Evolutionary conservation across 2,113 vertebrate genomes (phyloP), one percentile per base, ranked within the genome.

Genomic region (Triplophysa dalaica): DNA sequence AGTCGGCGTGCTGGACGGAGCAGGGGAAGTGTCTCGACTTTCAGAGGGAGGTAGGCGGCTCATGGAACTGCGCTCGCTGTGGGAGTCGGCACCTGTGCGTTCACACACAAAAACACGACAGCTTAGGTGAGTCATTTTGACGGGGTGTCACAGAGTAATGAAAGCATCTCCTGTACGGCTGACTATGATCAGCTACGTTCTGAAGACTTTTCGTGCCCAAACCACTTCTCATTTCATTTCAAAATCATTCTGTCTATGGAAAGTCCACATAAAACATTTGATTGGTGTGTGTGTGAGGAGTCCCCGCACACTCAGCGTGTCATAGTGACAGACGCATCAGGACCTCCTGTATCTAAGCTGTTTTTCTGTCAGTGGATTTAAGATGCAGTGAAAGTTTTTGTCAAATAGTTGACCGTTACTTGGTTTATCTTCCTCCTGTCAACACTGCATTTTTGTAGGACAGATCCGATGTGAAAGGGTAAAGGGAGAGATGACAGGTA

Each of bases 21-120:
- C 84, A 41, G 89, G 90, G 0, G 93, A 93, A 17, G 92, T 90
- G 83, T 94, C 93, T 24, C 92, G 92, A 84, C 93, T 95, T 86
- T 94, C 91, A 0, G 92, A 92, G 22, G 88, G 89, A 54, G 88
- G 89, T 66, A 90, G 91, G 52, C 90, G 43, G 84, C 93, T 94
- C 63, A 92, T 63, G 0, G 93, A 94, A 72, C 94, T 94, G 0
- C 85, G 85, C 70, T 93, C 93, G 14, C 87, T 88, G 72, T 81
- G 41, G 33, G 87, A 87, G 64, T 85, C 87, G 38, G 56, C 85
- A 83, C 83, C 85, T 86, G 77, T 52, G 9, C 54, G 38, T 29
- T 61, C 1, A 64, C 75, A 82, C 62, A 78, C 41, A 52, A 24
- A 69, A 48, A 79, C 60, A 38, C 7, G 6, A 45, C 56, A 63